A percentile compares a stretch with the other conserved stretches of the same genome.
Conservation (phyloP, 2,888 invertebrate genomes). For the Conchocele bisecta region DNA sequence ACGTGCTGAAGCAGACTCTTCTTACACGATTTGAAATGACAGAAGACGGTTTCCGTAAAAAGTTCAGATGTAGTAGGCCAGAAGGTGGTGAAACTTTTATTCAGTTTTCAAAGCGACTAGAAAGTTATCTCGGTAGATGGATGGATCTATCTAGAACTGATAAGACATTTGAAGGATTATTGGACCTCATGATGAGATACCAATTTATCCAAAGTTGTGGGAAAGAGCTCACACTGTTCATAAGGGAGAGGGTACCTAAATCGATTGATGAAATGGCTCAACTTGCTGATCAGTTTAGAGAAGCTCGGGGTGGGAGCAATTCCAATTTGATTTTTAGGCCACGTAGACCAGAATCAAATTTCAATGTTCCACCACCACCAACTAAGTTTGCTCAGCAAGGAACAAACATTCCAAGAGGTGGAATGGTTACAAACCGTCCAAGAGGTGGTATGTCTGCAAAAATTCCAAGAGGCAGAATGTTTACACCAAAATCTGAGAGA, state of each 20-base stretch:
- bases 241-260: constrained; percentile 31
- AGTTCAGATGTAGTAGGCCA: constrained; percentile 20
- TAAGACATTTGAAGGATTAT: constrained; percentile 15
- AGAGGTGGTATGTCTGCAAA: too few species aligned
- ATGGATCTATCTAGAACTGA: constrained; percentile 18
- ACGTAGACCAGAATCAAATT: neutral
- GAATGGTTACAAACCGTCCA: too few species aligned
- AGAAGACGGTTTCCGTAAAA: constrained; percentile 17
- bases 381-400: too few species aligned
- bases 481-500: too few species aligned
- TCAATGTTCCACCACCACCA: too few species aligned
- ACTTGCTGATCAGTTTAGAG: constrained; percentile 30
- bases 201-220: constrained; percentile 18
- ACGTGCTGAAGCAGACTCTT: constrained; percentile 14
- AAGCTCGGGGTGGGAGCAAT: constrained; percentile 14
- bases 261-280: constrained; percentile 27
- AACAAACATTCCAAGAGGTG: too few species aligned
- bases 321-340: neutral
- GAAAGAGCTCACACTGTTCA: constrained; percentile 24
- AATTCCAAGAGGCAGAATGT: too few species aligned
- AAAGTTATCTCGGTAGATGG: constrained; percentile 37
- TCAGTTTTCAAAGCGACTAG: constrained; percentile 21
- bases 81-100: constrained; percentile 35
- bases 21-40: constrained; percentile 19
- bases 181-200: constrained; percentile 29